Evolutionary conservation across 2,797 vertebrate genomes (phyloP), one percentile per base, ranked within the genome.

Genomic region (Tapera naevia): DNA sequence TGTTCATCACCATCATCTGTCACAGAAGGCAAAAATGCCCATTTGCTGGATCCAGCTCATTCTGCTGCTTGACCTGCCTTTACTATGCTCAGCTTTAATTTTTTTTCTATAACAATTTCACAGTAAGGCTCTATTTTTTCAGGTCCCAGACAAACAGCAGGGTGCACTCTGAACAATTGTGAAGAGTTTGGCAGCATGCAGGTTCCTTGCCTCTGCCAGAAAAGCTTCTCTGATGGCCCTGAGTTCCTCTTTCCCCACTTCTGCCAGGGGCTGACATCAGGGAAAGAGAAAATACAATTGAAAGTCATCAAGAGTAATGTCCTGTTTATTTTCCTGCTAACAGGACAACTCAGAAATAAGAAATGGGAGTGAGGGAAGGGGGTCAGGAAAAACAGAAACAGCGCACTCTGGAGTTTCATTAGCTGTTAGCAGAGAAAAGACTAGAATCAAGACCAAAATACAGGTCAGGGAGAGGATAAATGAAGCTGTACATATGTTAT

Each of bases 251-350:
- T 94, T 92, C 64, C 61, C 50, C 45, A 27, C 71, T 69, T 94
- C 88, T 96, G 79, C 86, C 94, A 91, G 67, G 45, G 86, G 25
- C 88, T 96, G 91, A 95, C 88, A 96, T 94, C 91, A 93, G 83
- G 91, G 86, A 94, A 95, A 95, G 83, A 91, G 78, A 95, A 96
- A 96, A 93, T 85, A 96, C 95, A 96, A 94, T 96, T 90, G 95
- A 90, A 96, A 90, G 25, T 53, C 86, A 94, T 95, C 80, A 94
- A 89, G 80, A 95, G 74, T 78, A 94, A 95, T 95, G 94, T 91
- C 86, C 93, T 96, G 95, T 94, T 96, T 94, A 65, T 91, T 94
- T 95, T 96, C 89, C 93, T 94, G 88, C 88, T 92, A 91, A 41
- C 45, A 65, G 56, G 80, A 86, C 92, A 79, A 60, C 51, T 89